Evolutionary conservation across 2,113 vertebrate species (phyloP).

Genomic region (Salvelinus fontinalis): DNA sequence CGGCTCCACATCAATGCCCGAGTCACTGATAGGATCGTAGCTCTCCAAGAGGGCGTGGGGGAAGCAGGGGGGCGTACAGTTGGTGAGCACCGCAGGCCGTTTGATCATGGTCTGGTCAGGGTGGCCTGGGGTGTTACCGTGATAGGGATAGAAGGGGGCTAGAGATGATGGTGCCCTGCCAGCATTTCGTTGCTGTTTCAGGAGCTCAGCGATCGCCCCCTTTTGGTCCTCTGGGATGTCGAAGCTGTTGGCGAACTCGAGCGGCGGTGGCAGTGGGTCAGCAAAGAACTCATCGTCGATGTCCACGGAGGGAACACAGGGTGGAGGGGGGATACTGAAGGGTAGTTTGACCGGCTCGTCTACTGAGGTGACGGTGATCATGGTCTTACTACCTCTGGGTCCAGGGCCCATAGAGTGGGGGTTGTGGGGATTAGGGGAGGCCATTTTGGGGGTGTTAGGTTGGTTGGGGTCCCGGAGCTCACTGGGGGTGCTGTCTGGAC

Average conservation of each 20-base stretch:
- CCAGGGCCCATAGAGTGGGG: slow-evolving; percentile 33
- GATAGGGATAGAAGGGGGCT: slow-evolving; percentile 61
- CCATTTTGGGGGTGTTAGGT: slow-evolving; percentile 42
- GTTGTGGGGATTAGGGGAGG: slow-evolving; percentile 64
- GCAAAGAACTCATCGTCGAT: slow-evolving; percentile 88
- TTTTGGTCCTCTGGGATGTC: slow-evolving; percentile 84
- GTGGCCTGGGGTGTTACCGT: slow-evolving; percentile 48
- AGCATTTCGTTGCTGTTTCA: slow-evolving; percentile 61
- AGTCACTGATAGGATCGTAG: slow-evolving; percentile 84
- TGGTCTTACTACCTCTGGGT: slow-evolving; percentile 69
- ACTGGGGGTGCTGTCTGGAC: slow-evolving; percentile 56
- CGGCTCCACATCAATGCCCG: slow-evolving; percentile 84
- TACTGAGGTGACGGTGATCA: slow-evolving; percentile 78
- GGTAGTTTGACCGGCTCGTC: slow-evolving; percentile 85
- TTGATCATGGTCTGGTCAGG: slow-evolving; percentile 60
- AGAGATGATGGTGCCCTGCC: slow-evolving; percentile 44
- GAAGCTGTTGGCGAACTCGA: slow-evolving; percentile 91
- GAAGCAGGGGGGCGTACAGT: slow-evolving; percentile 84
- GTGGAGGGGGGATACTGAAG: slow-evolving; percentile 87
- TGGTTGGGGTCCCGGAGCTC: slow-evolving; percentile 70
- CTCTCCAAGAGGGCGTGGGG: slow-evolving; percentile 78
- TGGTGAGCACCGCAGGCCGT: slow-evolving; percentile 78
- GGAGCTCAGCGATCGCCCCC: slow-evolving; percentile 67
- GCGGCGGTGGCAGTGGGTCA: slow-evolving; percentile 86
- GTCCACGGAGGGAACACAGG: slow-evolving; percentile 82